Conservation (phyloP, 2,113 vertebrate genomes). For the Sinocyclocheilus anophthalmus region DNA sequence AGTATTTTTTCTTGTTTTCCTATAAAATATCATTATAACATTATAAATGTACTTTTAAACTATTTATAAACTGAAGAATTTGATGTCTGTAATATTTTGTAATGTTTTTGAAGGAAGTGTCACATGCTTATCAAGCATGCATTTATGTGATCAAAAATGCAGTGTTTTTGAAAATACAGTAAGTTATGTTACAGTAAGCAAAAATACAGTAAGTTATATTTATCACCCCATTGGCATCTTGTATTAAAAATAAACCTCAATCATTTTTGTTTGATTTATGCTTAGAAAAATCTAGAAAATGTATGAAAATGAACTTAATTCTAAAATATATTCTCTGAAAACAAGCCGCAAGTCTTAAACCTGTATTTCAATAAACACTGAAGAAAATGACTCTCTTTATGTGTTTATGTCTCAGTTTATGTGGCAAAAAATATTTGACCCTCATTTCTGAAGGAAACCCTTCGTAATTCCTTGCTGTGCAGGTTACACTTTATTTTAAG, state of each 20-base stretch:
- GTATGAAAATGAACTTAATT: background rate
- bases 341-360: background rate
- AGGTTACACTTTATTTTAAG: too few species aligned
- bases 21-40: background rate
- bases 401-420: background rate
- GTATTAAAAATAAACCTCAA: background rate
- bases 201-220: too few species aligned
- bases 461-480: background rate
- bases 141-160: background rate
- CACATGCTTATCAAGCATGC: background rate
- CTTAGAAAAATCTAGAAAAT: background rate
- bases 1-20: background rate
- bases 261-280: background rate
- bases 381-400: background rate
- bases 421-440: background rate
- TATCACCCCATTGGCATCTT: background rate
- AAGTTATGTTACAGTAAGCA: too few species aligned
- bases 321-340: background rate
- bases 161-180: too few species aligned
- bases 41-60: background rate
- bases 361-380: background rate
- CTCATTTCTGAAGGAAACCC: background rate
- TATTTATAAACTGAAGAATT: background rate
- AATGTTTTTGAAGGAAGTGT: background rate
- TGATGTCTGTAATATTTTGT: background rate